Evolutionary conservation across 2,888 invertebrate genomes (phyloP), one percentile per base, ranked within the genome.

Genomic region (Polydrusus cervinus): DNA sequence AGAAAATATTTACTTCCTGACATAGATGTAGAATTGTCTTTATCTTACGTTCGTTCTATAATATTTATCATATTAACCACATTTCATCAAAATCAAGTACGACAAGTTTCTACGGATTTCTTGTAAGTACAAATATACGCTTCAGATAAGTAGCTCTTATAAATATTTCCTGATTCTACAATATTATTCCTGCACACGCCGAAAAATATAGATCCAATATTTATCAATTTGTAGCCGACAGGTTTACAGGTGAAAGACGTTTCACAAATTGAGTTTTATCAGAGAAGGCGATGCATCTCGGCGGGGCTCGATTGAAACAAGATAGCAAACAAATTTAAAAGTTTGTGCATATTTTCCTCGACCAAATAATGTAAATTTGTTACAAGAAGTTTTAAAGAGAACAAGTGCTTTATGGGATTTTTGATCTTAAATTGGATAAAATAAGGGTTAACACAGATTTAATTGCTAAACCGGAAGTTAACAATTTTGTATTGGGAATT

Each of bases 291-390:
- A 72, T 79, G 78, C 78, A 78, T 79, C 71, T 71, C 72, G 55
- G 61, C 43, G n/a, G n/a, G n/a, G 64, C 64, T 71, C 71, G 69
- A 73, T 77, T 71, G 74, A 74, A 77, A 80, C 78, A 79, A 81
- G 80, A 79, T 79, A 78, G 78, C 79, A 74, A 81, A 80, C 79
- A 80, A 80, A 79, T 81, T 79, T 80, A 75, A 79, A 81, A 81
- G 79, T 81, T 81, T 79, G 78, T 77, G 76, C 79, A 74, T 79
- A 79, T 79, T 78, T 64, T 78, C 67, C 68, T 68, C 55, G 38
- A 64, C 75, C 79, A 74, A 71, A 75, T 74, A 72, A 75, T 72
- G 71, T 60, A 72, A 66, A 57, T 38, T 60, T 60, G 16, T 10
- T 38, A 18, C 16, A 40, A 38, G 38, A 60, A 60, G 57, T 60